Conservation (phyloP, 2,113 vertebrate genomes). For the Catharus bicknelli region DNA sequence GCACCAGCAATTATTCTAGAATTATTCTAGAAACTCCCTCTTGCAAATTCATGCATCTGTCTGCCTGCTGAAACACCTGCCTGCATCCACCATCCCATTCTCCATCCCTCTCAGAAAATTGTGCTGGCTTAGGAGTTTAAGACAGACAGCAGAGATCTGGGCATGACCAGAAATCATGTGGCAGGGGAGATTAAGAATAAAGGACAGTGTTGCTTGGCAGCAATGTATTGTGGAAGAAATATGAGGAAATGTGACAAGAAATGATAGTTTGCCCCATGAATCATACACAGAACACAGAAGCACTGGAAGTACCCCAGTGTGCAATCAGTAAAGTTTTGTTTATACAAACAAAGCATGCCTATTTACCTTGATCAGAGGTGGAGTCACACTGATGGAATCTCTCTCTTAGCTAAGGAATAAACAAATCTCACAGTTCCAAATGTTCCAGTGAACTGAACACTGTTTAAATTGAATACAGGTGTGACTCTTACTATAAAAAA, state of each 20-base stretch:
- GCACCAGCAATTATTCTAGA: not conserved
- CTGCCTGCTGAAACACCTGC: not conserved
- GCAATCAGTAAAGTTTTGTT: not conserved
- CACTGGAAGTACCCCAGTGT: not conserved
- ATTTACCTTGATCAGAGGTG: not conserved
- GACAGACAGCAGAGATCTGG: not conserved
- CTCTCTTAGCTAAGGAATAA: not conserved
- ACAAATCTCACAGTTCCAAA: not conserved
- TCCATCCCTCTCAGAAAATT: not conserved
- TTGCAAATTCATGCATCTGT: fast-evolving
- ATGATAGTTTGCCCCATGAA: not conserved
- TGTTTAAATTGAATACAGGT: not conserved
- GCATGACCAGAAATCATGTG: constrained; percentile 13
- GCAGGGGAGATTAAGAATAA: constrained; percentile 21
- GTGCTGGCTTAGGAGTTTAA: constrained; percentile 3
- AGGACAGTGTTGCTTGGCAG: not conserved
- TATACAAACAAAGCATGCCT: not conserved
- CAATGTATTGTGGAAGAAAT: not conserved
- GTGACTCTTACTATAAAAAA: not conserved
- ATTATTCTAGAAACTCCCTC: not conserved
- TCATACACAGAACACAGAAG: not conserved
- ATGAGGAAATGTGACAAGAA: not conserved
- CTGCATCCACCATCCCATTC: not conserved
- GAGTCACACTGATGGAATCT: not conserved
- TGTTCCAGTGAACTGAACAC: not conserved